Percentiles rank a stretch among this genome's conserved stretches.
These are phyloP conservation scores for Momotus momota DNA, from an alignment of 2,797 vertebrate genomes.

Conservation along the genomic window DNA sequence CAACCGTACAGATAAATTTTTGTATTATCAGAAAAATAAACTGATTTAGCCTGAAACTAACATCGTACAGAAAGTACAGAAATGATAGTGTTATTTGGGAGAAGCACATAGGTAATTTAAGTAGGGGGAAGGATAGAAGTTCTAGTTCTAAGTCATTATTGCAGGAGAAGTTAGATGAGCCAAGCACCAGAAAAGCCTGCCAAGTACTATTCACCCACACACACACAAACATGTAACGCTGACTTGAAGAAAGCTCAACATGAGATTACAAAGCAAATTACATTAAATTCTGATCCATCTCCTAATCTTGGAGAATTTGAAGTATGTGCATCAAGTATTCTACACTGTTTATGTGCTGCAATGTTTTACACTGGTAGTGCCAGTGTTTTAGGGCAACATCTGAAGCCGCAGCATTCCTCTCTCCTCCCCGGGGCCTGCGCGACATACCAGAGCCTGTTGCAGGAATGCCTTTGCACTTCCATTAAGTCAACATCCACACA, in stretches of 20 bases:
- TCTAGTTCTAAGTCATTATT: conserved; percentile 8
- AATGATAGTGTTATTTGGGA: neutral
- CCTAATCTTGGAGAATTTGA: neutral
- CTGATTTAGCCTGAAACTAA: neutral
- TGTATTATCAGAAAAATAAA: neutral
- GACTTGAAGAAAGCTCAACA: neutral
- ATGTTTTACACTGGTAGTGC: neutral
- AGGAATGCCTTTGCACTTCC: neutral
- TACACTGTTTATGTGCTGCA: neutral
- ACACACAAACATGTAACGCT: rapidly evolving
- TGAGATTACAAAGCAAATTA: conserved; percentile 15
- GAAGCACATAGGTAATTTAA: neutral
- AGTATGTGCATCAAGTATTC: conserved; percentile 1
- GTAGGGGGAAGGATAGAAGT: neutral
- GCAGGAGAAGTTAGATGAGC: neutral
- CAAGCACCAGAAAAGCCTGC: conserved; percentile 18
- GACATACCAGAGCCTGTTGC: neutral
- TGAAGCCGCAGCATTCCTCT: neutral
- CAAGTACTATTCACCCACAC: conserved; percentile 42
- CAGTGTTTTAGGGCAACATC: neutral
- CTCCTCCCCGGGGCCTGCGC: neutral
- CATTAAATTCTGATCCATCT: neutral
- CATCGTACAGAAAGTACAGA: neutral
- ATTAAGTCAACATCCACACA: neutral
- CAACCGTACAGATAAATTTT: neutral